Evolutionary conservation across 2,113 vertebrate species (phyloP).

Genomic region (Vireo altiloquus): DNA sequence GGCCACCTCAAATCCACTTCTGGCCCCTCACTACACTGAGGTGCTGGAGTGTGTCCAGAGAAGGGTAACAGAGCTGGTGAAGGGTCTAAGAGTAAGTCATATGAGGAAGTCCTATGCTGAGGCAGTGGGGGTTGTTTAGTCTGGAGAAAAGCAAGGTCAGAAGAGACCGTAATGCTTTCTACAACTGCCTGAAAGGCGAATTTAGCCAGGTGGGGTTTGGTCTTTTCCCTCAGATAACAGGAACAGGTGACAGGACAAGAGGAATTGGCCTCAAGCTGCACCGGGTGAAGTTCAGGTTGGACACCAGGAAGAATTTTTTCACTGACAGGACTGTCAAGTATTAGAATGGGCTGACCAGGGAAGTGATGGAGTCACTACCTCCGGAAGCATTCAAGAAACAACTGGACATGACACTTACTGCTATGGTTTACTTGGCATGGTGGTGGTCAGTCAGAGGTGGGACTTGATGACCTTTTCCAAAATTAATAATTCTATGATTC

Average conservation of each 20-base stretch:
- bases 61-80: not conserved
- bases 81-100: not conserved
- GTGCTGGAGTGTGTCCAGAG: not conserved
- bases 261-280: not conserved
- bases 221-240: not conserved
- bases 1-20: not conserved
- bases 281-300: not conserved
- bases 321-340: not conserved
- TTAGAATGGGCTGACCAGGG: not conserved
- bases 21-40: not conserved
- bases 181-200: not conserved
- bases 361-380: not conserved
- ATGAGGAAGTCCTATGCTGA: not conserved
- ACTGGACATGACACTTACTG: not conserved
- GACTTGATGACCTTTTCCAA: not conserved
- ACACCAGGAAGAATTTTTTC: not conserved
- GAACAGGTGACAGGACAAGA: not conserved
- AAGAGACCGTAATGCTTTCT: not conserved
- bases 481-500: not conserved
- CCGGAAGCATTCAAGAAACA: not conserved
- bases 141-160: not conserved
- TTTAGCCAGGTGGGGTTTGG: not conserved
- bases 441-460: not conserved
- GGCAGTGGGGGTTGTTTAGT: not conserved
- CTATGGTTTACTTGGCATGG: not conserved